Conservation (phyloP, 2,113 vertebrate species). For the Brachionichthys hirsutus region DNA sequence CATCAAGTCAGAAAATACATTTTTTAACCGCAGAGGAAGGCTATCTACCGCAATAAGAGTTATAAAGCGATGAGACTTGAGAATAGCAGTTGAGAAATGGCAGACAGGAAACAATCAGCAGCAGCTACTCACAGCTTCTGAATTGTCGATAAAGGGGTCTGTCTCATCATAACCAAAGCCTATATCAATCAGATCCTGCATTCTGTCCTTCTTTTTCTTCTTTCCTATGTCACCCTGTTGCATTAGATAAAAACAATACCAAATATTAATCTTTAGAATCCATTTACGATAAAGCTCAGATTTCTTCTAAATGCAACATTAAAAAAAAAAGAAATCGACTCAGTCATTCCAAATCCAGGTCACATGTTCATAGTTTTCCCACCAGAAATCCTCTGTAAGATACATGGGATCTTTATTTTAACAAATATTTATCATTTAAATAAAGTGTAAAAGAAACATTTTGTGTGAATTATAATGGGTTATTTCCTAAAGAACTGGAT, state of each 20-base stretch:
- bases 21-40: slow-evolving; percentile 35
- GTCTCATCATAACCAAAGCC: slow-evolving; percentile 98
- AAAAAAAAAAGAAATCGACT: background rate
- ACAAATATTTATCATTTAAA: too few relatives aligned
- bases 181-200: slow-evolving; percentile 97
- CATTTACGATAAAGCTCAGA: too few relatives aligned
- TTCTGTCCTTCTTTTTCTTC: slow-evolving; percentile 91
- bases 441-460: too few relatives aligned
- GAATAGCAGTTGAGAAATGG: background rate
- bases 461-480: too few relatives aligned
- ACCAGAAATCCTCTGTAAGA: too few relatives aligned
- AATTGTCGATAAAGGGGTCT: slow-evolving; percentile 98
- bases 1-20: slow-evolving; percentile 32
- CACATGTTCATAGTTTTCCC: too few relatives aligned
- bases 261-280: too few relatives aligned
- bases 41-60: background rate
- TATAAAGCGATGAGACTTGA: too few relatives aligned
- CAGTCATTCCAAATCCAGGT: too few relatives aligned
- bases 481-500: too few relatives aligned
- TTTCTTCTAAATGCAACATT: background rate
- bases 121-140: slow-evolving; percentile 91
- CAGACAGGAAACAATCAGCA: background rate
- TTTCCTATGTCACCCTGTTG: slow-evolving; percentile 81
- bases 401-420: too few relatives aligned
- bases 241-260: too few relatives aligned